Evolutionary conservation across 2,797 vertebrate species (phyloP), one percentile per base, ranked within the genome.

Genomic region (Schizopygopsis malacanthus): DNA sequence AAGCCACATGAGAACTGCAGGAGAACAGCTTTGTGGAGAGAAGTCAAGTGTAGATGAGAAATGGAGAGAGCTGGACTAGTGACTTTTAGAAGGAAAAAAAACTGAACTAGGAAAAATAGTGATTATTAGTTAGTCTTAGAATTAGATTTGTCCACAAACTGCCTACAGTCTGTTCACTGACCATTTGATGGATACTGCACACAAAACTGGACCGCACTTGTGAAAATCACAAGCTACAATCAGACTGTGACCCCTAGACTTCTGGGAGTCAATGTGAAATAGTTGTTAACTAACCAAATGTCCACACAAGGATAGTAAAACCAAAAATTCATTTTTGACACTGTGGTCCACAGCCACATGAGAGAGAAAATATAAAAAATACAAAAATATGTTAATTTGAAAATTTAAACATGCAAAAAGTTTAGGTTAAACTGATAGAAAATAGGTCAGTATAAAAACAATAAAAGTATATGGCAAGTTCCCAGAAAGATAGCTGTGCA

Each of bases 31-130:
- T 67, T 37, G 76, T 70, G 43, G 80, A 84, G 22, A 71, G 25
- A 82, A 87, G 88, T 90, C 81, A 85, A 73, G 39, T 78, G 81
- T 61, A 33, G 47, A 79, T 71, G 78, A 63, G 81, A 63, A 82
- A 85, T n/a, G 69, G 43, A 79, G 52, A 45, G 69, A 77, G 82
- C 89, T 88, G 45, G 61, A 84, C 11, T 28, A 43, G 39, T 84
- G 65, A 85, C 76, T 70, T 56, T 78, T 47, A 54, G 12, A 69
- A 69, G 47, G 43, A 10, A 54, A 6, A 25, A 15, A 41, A 25
- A 70, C 0, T 71, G 22, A 22, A 25, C 33, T 81, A 22, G 18
- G 37, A 84, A 56, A 83, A 18, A 67, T 12, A 28, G 61, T 4
- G 4, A 77, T 52, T 63, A 63, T 73, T 73, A 43, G 8, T 61